Base-by-base conservation (phyloP, 1,140 invertebrate species). In the Nephotettix cincticeps region DNA sequence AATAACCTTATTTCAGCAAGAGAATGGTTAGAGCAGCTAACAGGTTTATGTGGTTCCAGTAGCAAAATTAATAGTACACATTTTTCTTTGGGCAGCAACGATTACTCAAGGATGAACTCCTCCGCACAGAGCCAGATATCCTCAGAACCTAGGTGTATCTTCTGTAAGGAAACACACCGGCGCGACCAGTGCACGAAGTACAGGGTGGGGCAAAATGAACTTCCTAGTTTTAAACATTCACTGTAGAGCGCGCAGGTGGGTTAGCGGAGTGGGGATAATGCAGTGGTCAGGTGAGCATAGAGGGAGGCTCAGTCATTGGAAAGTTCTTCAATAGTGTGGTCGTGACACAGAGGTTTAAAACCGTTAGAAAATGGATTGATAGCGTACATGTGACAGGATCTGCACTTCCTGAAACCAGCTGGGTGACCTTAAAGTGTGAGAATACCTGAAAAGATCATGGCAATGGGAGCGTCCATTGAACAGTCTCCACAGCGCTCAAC, bases 181-280 rank as follows among this genome's bases (percentile, higher is more conserved):
- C n/a, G n/a, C n/a, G n/a, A n/a, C n/a, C n/a, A n/a, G n/a, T n/a
- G n/a, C n/a, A n/a, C n/a, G n/a, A n/a, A n/a, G n/a, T n/a, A n/a
- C n/a, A n/a, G 32, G 32, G 4, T 36, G 47, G 47, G 47, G 14
- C 14, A 21, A n/a, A 51, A 4, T 17, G 47, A n/a, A n/a, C 47
- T 51, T n/a, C 47, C 47, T 51, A 51, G 47, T 51, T 51, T 51
- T n/a, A 51, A 51, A 11, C 47, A 51, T 6, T 51, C 47, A n/a
- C 47, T 51, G 47, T 9, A 51, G 47, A 19, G 47, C 14, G 14
- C 14, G 14, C 21, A 4, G 4, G 47, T n/a, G 47, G 19, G 47
- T 17, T 17, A 21, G 47, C 14, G 21, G 4, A 51, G 4, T 51
- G 47, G 21, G 47, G 4, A 51, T n/a, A 3, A 21, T 51, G 47